phyloP scores from a whole-genome alignment of 2,888 invertebrate genomes.

The Calameuta pallipes region DNA sequence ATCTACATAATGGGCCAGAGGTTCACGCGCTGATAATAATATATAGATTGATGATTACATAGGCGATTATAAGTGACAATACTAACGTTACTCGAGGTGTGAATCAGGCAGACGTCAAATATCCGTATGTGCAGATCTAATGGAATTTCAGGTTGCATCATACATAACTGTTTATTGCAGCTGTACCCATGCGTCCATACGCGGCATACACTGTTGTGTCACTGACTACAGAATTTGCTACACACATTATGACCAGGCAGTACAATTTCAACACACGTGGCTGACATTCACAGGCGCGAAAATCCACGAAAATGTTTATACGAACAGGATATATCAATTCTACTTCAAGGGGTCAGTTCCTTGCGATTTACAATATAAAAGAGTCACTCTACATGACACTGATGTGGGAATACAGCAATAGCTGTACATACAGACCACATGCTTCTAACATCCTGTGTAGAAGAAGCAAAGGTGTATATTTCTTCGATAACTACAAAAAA shows the following conservation, averaged over 20 bases:
- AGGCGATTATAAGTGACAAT: background rate
- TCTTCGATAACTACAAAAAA: background rate
- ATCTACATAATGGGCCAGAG: background rate
- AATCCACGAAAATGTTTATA: background rate
- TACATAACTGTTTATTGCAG: background rate
- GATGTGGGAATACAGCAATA: background rate
- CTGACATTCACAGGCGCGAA: background rate
- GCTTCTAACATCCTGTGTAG: background rate
- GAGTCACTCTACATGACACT: background rate
- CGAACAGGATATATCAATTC: background rate
- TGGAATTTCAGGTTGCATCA: background rate
- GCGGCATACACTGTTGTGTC: background rate
- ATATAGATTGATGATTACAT: background rate
- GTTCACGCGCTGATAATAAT: background rate
- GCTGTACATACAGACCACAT: background rate
- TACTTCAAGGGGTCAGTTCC: background rate
- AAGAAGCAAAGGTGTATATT: background rate
- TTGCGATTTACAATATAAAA: background rate
- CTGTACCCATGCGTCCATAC: background rate
- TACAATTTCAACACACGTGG: background rate
- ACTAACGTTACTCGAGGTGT: background rate
- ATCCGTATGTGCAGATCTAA: background rate
- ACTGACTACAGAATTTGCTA: background rate
- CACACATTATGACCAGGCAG: background rate
- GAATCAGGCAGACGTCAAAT: background rate